Conservation (phyloP, 2,888 invertebrate genomes). For the Orchesellides sinensis region DNA sequence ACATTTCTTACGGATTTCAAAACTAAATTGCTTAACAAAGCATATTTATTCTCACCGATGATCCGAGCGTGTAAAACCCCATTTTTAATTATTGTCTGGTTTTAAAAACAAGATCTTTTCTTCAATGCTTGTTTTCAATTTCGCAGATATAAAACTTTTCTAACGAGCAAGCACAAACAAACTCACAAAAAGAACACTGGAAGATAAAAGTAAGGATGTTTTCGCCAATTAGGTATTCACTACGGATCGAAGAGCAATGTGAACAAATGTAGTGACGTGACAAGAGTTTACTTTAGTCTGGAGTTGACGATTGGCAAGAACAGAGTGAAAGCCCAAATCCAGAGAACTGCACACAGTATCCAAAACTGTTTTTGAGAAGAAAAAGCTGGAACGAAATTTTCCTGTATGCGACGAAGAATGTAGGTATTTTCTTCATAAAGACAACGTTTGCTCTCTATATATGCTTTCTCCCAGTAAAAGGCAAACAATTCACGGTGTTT, state of each 20-base stretch:
- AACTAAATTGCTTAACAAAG: no score
- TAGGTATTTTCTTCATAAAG: no score
- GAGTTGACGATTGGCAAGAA: conserved; percentile 51
- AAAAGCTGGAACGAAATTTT: conserved; percentile 51
- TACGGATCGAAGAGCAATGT: conserved; percentile 44
- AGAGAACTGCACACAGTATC: not conserved
- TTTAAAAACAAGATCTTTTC: not conserved
- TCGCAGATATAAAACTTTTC: no score
- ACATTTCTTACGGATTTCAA: not conserved
- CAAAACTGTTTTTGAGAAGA: conserved; percentile 19
- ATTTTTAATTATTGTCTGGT: conserved; percentile 28
- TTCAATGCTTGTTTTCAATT: not conserved
- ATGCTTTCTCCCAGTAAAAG: no score
- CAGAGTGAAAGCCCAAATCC: conserved; percentile 37
- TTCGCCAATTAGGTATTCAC: conserved; percentile 48
- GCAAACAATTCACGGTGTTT: no score
- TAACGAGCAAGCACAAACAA: not conserved
- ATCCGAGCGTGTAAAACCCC: conserved; percentile 64
- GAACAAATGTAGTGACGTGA: conserved; percentile 43
- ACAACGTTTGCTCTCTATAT: not conserved
- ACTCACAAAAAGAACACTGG: not conserved
- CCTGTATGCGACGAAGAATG: no score
- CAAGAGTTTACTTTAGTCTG: conserved; percentile 55
- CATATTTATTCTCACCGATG: conserved; percentile 72
- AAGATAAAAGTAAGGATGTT: not conserved